Base-by-base conservation (phyloP, 2,797 vertebrate genomes). In the Hydrolagus colliei region DNA sequence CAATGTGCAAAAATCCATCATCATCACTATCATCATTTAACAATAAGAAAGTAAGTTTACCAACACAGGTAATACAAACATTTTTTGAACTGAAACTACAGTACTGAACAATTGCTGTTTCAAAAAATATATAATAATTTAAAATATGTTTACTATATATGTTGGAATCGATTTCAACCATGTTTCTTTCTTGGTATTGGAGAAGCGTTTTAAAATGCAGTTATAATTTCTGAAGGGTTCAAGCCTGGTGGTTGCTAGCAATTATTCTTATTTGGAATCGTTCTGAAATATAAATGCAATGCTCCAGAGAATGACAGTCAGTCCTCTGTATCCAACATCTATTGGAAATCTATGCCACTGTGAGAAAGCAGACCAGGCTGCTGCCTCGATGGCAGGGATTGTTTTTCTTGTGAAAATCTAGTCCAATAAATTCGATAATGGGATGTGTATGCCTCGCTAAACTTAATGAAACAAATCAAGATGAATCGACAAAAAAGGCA, bases 381-480 rank as follows among this genome's bases (percentile, higher is more conserved):
- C 13, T 68, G 22, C 79, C 79, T 68, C 9, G 68, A 9, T 65
- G 41, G 79, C 52, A n/a, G 79, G 79, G 65, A 84, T 68, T 84
- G 22, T n/a, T 68, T 41, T 84, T 84, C 65, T 82, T 84, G 32
- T 71, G 79, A 84, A 84, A 77, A 35, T 11, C 65, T 35, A 41
- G 65, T 68, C 79, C 65, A 67, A 84, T 71, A 84, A 84, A 84
- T 35, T 68, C 65, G 35, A 80, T 84, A 84, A 84, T 84, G 41
- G 65, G 79, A 84, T 71, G 65, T 84, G 79, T 68, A 84, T 84
- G 79, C 79, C 65, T 84, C 79, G 68, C 27, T 84, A 84, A 84
- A 84, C 79, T 52, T 84, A 67, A 84, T 84, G 32, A 84, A 84
- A 84, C 63, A 84, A 84, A 84, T 84, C 63, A 84, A 67, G 41